A percentile compares a stretch with the other conserved stretches of the same genome.
Conservation (phyloP, 1,140 invertebrate species). For the Nasonia giraulti region DNA sequence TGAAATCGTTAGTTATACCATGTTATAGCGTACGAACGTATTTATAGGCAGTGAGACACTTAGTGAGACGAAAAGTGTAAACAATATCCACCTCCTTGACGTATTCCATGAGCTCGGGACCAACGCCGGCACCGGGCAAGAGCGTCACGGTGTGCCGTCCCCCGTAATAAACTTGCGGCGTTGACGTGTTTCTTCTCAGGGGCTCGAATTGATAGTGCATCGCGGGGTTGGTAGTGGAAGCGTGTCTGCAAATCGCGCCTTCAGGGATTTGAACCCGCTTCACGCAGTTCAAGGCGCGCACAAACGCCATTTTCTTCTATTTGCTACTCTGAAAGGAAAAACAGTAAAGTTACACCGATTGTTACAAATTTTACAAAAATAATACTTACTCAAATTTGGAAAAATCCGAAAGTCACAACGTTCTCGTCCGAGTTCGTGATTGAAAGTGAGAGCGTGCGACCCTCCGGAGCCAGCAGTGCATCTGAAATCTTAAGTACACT, state of each 20-base stretch:
- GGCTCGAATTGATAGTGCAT: background rate
- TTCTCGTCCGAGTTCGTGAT: too few relatives aligned
- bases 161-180: conserved; percentile 92
- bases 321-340: background rate
- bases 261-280: too few relatives aligned
- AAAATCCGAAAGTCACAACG: background rate
- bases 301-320: background rate
- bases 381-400: background rate
- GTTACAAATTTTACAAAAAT: too few relatives aligned
- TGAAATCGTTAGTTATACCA: conserved; percentile 28
- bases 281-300: too few relatives aligned
- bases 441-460: background rate
- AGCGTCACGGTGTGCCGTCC: conserved; percentile 94
- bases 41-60: too few relatives aligned
- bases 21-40: background rate
- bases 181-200: conserved; percentile 69
- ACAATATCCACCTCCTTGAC: conserved; percentile 81
- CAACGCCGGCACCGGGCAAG: conserved; percentile 95
- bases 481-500: background rate
- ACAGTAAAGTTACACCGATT: too few relatives aligned
- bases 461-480: too few relatives aligned
- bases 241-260: background rate
- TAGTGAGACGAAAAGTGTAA: background rate
- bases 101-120: conserved; percentile 93
- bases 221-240: background rate